Percentiles rank a stretch among this genome's conserved stretches.
Conservation (phyloP, 2,797 vertebrate species). For the Myotis planiceps region DNA sequence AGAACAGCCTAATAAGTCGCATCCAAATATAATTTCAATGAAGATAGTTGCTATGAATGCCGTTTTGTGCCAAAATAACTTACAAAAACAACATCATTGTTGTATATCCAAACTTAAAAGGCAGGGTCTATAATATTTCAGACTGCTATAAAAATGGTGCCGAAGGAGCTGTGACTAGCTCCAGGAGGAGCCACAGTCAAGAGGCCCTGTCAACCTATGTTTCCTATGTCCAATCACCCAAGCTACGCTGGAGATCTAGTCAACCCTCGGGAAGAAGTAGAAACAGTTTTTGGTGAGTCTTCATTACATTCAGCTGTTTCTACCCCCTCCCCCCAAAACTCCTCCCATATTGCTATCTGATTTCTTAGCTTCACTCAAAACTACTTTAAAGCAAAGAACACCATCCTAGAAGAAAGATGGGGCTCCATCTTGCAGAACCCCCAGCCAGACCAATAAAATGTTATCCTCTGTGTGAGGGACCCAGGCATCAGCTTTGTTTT, state of each 20-base stretch:
- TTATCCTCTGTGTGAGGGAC: background rate
- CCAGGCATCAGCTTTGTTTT: background rate
- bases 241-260: background rate
- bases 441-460: background rate
- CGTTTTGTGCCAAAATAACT: conserved; percentile 47
- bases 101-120: background rate
- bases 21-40: conserved; percentile 43
- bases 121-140: background rate
- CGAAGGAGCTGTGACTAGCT: background rate
- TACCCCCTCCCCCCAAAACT: background rate
- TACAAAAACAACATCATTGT: background rate
- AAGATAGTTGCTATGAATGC: conserved; percentile 13
- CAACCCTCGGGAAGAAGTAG: background rate
- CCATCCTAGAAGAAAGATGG: background rate
- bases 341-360: background rate
- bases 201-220: background rate
- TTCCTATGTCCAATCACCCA: background rate
- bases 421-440: background rate
- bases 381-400: background rate
- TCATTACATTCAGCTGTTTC: background rate
- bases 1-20: background rate
- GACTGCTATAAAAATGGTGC: background rate
- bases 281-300: background rate
- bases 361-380: background rate
- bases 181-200: background rate